Conservation (phyloP, 2,888 invertebrate genomes). For the Sussaba pulchella region DNA sequence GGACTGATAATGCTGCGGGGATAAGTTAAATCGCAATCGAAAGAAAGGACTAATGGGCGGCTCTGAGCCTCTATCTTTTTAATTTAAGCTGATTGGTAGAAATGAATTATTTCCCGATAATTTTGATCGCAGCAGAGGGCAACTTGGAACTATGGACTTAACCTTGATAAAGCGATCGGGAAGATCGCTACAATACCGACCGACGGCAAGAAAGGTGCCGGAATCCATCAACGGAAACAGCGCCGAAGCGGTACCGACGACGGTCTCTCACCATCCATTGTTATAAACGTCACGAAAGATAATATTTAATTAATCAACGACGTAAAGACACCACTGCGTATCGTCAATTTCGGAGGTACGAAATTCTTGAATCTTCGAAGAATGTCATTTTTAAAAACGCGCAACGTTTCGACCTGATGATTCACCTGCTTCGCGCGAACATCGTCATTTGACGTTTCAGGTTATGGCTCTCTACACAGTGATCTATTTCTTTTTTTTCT, state of each 20-base stretch:
- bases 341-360: background rate
- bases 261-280: slow-evolving; percentile 43
- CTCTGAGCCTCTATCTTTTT: too few species aligned
- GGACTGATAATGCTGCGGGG: too few species aligned
- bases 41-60: too few species aligned
- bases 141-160: too few species aligned
- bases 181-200: slow-evolving; percentile 19
- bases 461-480: slow-evolving; percentile 71
- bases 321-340: slow-evolving; percentile 26
- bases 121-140: too few species aligned
- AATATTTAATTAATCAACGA: slow-evolving; percentile 57
- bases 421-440: slow-evolving; percentile 49
- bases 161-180: too few species aligned
- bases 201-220: background rate
- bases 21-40: too few species aligned
- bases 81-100: too few species aligned
- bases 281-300: slow-evolving; percentile 62
- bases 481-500: slow-evolving; percentile 33
- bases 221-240: background rate
- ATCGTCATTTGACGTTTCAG: slow-evolving; percentile 71
- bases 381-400: slow-evolving; percentile 31
- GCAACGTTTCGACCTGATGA: slow-evolving; percentile 55
- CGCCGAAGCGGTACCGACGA: slow-evolving; percentile 19
- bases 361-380: slow-evolving; percentile 17
- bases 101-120: too few species aligned